These are phyloP conservation scores for Amazona vittata DNA, from an alignment of 2,113 vertebrate genomes.

Conservation along the genomic window DNA sequence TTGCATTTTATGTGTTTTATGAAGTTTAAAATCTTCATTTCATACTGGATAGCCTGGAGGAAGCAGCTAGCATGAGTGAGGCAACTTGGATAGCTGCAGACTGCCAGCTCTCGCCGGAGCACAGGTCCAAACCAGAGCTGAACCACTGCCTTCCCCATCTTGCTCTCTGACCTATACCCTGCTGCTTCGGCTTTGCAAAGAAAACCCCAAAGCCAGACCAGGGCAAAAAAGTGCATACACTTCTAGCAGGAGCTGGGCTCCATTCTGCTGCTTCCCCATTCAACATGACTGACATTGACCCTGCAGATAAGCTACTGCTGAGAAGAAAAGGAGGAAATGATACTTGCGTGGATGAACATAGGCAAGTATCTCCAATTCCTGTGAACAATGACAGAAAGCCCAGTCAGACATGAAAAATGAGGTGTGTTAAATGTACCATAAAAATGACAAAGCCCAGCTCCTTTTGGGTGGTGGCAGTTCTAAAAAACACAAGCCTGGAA, in stretches of 20 bases:
- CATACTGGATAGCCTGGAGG: not conserved
- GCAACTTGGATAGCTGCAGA: not conserved
- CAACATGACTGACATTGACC: not conserved
- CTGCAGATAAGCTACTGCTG: constrained; percentile 1
- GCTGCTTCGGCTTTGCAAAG: not conserved
- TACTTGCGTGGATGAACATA: not conserved
- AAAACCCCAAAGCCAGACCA: not conserved
- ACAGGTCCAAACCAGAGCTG: not conserved
- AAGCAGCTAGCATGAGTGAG: not conserved
- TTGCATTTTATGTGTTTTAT: not conserved
- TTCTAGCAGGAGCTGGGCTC: not conserved
- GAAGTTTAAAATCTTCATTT: not conserved
- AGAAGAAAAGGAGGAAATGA: not conserved
- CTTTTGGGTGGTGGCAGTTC: not conserved
- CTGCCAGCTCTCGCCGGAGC: not conserved
- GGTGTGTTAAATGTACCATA: not conserved
- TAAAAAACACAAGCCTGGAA: not conserved
- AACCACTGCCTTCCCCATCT: not conserved
- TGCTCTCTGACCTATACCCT: not conserved
- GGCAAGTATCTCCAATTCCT: not conserved
- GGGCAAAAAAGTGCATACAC: not conserved
- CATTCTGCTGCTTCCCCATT: not conserved
- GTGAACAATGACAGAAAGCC: not conserved
- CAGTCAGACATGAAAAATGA: not conserved
- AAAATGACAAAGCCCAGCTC: not conserved